Evolutionary conservation across 1,140 invertebrate species (phyloP).

Genomic region (Planococcus citri): DNA sequence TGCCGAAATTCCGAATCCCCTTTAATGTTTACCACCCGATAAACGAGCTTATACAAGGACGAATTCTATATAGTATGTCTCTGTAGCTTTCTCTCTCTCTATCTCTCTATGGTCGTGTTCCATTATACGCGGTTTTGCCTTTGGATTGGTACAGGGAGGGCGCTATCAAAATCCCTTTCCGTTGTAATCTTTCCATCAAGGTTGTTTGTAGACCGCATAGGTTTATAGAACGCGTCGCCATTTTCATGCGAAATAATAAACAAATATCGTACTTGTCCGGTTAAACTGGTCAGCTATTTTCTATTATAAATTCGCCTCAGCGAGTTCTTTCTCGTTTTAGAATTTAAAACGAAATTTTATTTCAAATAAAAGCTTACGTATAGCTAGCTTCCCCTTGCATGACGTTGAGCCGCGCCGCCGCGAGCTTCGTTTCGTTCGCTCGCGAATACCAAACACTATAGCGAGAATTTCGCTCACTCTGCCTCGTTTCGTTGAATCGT

Average conservation of each 20-base stretch:
- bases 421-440: too few species aligned
- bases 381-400: too few species aligned
- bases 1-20: constrained; percentile 5
- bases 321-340: too few species aligned
- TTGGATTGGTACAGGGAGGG: neutral
- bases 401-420: too few species aligned
- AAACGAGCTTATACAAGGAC: neutral
- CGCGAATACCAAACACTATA: neutral
- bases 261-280: neutral
- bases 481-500: neutral
- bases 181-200: constrained; percentile 6
- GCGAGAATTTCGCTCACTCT: neutral
- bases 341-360: too few species aligned
- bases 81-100: too few species aligned
- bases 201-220: neutral
- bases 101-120: neutral
- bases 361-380: too few species aligned
- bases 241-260: neutral
- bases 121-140: too few species aligned
- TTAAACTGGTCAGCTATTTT: neutral
- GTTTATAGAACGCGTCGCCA: neutral
- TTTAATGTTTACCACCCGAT: constrained; percentile 3
- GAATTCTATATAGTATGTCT: neutral
- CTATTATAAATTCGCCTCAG: neutral
- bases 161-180: constrained; percentile 1